Evolutionary conservation across 2,113 vertebrate species (phyloP).

Genomic region (Neodon shergylaensis): DNA sequence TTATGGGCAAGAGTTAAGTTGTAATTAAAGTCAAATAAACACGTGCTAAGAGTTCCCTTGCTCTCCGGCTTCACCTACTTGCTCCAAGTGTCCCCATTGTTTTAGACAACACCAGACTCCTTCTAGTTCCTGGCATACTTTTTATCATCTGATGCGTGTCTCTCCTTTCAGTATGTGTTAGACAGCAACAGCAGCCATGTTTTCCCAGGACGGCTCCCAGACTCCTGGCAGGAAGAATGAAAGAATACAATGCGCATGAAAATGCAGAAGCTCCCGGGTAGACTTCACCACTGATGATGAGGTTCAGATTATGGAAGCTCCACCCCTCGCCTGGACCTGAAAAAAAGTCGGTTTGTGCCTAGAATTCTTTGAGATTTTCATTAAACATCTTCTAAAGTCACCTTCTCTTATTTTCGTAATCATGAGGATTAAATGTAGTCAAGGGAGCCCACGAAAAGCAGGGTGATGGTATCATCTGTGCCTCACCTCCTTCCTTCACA

Average conservation of each 20-base stretch:
- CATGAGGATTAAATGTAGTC: not conserved
- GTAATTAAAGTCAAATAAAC: not conserved
- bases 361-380: not conserved
- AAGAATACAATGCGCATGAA: not conserved
- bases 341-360: not conserved
- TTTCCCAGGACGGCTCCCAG: not conserved
- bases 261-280: not conserved
- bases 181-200: not conserved
- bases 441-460: not conserved
- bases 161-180: not conserved
- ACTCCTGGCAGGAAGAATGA: not conserved
- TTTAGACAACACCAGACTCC: not conserved
- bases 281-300: not conserved
- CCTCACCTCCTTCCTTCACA: not conserved
- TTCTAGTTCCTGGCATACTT: not conserved
- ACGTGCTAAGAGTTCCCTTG: not conserved
- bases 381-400: not conserved
- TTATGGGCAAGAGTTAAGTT: not conserved
- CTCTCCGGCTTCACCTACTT: not conserved
- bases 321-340: rapidly evolving
- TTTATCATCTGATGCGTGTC: not conserved
- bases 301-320: not conserved
- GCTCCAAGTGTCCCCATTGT: not conserved
- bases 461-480: not conserved
- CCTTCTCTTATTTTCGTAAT: not conserved